Percentiles rank a stretch among this genome's conserved stretches.
These are phyloP conservation scores for Drosophila funebris DNA, from an alignment of 1,140 invertebrate genomes.

Conservation along the genomic window DNA sequence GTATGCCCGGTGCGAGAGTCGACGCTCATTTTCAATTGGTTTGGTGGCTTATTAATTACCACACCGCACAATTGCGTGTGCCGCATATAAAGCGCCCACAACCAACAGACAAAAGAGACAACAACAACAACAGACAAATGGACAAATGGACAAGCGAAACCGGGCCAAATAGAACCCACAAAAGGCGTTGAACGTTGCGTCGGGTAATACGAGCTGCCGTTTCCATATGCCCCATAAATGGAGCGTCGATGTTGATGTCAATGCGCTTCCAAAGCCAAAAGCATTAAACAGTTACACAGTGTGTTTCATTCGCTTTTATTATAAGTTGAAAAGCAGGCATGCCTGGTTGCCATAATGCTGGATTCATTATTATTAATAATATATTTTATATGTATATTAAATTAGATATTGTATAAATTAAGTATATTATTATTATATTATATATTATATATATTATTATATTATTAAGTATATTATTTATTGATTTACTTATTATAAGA, in stretches of 20 bases:
- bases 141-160: slow-evolving; percentile 3
- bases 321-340: too few species aligned
- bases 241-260: slow-evolving; percentile 67
- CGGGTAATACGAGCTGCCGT: slow-evolving; percentile 63
- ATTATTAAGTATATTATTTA: too few species aligned
- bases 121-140: not conserved
- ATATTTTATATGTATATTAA: too few species aligned
- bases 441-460: too few species aligned
- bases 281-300: slow-evolving; percentile 17
- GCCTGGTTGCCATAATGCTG: too few species aligned
- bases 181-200: slow-evolving; percentile 65
- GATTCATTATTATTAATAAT: too few species aligned
- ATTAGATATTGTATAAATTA: too few species aligned
- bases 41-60: slow-evolving; percentile 78
- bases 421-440: too few species aligned
- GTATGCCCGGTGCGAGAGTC: slow-evolving; percentile 66
- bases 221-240: slow-evolving; percentile 74
- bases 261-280: slow-evolving; percentile 52
- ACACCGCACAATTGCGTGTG: slow-evolving; percentile 74
- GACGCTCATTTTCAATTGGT: slow-evolving; percentile 70
- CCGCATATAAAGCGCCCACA: slow-evolving; percentile 65
- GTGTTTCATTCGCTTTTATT: slow-evolving; percentile 1
- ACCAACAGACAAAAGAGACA: not conserved
- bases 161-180: slow-evolving; percentile 66
- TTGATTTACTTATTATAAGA: too few species aligned